Percentiles rank a stretch among this genome's conserved stretches.
Conservation (phyloP, 2,797 vertebrate species). For the Morus bassanus region DNA sequence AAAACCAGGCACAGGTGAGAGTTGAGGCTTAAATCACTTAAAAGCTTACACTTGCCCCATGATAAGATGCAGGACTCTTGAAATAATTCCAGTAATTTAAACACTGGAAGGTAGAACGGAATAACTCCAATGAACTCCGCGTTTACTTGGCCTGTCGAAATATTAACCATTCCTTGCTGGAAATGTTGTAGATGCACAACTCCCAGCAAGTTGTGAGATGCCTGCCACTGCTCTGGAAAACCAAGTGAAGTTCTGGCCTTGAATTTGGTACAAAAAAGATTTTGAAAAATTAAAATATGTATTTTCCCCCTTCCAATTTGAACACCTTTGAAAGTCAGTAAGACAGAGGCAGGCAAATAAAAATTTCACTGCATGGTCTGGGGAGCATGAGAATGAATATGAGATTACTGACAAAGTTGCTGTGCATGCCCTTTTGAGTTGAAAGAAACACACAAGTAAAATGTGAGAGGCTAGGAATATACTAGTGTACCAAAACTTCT, state of each 20-base stretch:
- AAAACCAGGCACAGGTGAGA: slow-evolving; percentile 45
- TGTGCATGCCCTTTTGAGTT: background rate
- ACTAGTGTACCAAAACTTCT: background rate
- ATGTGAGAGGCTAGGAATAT: background rate
- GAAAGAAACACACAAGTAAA: background rate
- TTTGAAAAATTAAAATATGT: background rate
- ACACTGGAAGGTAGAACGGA: background rate
- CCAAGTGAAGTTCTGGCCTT: background rate
- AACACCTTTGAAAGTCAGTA: background rate
- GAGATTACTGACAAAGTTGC: background rate
- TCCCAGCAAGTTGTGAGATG: background rate
- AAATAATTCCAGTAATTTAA: slow-evolving; percentile 11
- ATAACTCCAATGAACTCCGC: background rate
- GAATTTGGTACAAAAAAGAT: background rate
- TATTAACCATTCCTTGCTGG: background rate
- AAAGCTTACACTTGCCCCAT: background rate
- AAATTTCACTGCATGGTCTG: background rate
- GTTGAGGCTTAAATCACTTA: background rate
- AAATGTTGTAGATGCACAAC: background rate
- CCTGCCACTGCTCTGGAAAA: background rate
- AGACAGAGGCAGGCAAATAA: background rate
- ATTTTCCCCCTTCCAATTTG: background rate
- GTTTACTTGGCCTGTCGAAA: background rate
- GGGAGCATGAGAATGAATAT: background rate
- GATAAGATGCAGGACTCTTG: background rate